Evolutionary conservation across 2,113 vertebrate genomes (phyloP).

Genomic region (Syrmaticus mikado): DNA sequence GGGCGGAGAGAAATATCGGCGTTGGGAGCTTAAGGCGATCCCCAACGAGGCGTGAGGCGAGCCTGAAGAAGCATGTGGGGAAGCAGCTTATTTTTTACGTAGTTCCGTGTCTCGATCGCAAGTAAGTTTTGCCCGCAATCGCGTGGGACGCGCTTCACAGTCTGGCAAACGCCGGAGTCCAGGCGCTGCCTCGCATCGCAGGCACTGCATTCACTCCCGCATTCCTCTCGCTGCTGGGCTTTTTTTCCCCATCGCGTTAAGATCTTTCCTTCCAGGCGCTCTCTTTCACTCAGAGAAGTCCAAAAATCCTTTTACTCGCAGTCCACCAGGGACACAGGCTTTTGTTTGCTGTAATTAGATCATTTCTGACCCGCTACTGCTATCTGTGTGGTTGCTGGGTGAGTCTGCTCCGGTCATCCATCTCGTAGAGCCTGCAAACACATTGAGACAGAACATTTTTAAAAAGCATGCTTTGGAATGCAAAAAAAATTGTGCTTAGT

Average conservation of each 20-base stretch:
- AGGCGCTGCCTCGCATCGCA: accelerated
- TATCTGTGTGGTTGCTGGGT: background rate
- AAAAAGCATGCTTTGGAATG: background rate
- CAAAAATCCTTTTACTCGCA: background rate
- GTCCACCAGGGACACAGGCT: background rate
- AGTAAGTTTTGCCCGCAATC: background rate
- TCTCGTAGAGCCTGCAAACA: background rate
- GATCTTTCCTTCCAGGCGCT: background rate
- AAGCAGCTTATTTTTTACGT: accelerated
- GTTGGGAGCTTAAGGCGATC: background rate
- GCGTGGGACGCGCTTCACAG: background rate
- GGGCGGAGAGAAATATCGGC: accelerated
- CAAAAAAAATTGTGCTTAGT: background rate
- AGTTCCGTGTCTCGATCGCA: accelerated
- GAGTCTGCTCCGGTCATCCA: background rate
- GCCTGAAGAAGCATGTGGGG: accelerated
- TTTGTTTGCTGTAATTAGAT: background rate
- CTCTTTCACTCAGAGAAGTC: background rate
- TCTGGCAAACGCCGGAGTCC: background rate
- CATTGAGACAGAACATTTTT: background rate
- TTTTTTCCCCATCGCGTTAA: background rate
- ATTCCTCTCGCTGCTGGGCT: background rate
- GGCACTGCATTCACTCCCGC: background rate
- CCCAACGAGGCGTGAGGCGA: accelerated
- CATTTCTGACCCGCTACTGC: background rate